phyloP scores from a whole-genome alignment of 2,797 vertebrate species.

The Pogoniulus pusillus region DNA sequence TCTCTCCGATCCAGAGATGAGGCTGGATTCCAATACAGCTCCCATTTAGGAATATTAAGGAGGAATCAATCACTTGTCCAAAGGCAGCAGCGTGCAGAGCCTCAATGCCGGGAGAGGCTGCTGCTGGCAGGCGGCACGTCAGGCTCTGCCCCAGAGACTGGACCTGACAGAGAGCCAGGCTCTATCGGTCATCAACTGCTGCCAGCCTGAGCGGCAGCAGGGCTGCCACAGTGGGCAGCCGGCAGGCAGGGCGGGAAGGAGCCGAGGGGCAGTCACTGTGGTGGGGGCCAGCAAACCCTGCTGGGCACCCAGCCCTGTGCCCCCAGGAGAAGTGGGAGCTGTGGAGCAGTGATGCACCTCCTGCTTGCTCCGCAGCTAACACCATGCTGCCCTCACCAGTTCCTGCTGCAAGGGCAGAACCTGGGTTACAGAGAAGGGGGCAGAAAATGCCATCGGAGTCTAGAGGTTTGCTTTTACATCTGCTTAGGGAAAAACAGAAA shows the following conservation, averaged over 20 bases:
- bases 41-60: slow-evolving; percentile 88
- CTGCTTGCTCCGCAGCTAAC: background rate
- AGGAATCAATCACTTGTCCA: slow-evolving; percentile 87
- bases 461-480: background rate
- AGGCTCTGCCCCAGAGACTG: slow-evolving; percentile 74
- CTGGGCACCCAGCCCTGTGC: background rate
- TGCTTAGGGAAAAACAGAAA: background rate
- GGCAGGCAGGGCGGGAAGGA: background rate
- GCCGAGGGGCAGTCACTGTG: background rate
- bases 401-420: rapidly evolving
- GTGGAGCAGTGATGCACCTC: background rate
- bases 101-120: slow-evolving; percentile 47
- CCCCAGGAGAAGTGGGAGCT: background rate
- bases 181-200: slow-evolving; percentile 75
- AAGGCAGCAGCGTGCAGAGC: slow-evolving; percentile 68
- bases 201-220: slow-evolving; percentile 47
- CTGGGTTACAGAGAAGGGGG: background rate
- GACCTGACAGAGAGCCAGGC: slow-evolving; percentile 84
- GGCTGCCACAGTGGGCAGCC: rapidly evolving
- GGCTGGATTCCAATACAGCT: slow-evolving; percentile 70
- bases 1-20: slow-evolving; percentile 63
- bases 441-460: background rate
- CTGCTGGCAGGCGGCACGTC: slow-evolving; percentile 71
- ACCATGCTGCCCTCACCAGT: rapidly evolving
- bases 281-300: background rate